Percentiles rank a stretch among this genome's conserved stretches.
Evolutionary conservation across 1,140 invertebrate genomes (phyloP).

Genomic region (Harlomillsia oculata): DNA sequence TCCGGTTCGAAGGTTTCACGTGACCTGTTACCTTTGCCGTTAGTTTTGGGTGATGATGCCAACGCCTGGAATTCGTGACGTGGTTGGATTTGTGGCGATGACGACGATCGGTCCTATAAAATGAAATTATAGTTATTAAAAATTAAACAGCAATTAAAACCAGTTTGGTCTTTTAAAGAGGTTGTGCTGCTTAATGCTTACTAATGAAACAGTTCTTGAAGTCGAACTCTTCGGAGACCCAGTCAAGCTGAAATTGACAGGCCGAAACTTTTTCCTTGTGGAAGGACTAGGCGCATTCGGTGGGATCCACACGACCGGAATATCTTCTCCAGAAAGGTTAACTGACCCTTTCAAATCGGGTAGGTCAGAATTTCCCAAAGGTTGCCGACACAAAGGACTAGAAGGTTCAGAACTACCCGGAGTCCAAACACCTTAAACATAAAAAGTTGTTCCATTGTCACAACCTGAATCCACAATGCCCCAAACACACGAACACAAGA

Average conservation of each 20-base stretch:
- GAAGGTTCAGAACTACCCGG: slow-evolving; percentile 18
- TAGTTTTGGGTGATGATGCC: not conserved
- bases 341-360: slow-evolving; percentile 6
- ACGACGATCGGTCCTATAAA: slow-evolving; percentile 10
- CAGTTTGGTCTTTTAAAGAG: too few relatives aligned
- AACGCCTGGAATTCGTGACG: not conserved
- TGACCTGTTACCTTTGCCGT: too few relatives aligned
- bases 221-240: slow-evolving; percentile 24
- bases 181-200: slow-evolving; percentile 14
- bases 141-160: too few relatives aligned
- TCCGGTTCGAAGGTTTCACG: too few relatives aligned
- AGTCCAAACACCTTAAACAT: slow-evolving; percentile 25
- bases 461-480: not conserved
- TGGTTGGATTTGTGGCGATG: slow-evolving; percentile 9
- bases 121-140: too few relatives aligned
- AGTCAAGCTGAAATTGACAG: slow-evolving; percentile 58
- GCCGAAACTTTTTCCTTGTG: slow-evolving; percentile 55
- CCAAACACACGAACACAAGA: not conserved
- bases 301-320: slow-evolving; percentile 61
- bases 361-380: slow-evolving; percentile 9
- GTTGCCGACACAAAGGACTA: slow-evolving; percentile 21
- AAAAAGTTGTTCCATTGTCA: not conserved
- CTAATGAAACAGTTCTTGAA: slow-evolving; percentile 23
- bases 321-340: slow-evolving; percentile 4
- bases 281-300: slow-evolving; percentile 44